Percentiles rank a stretch among this genome's conserved stretches.
These are phyloP conservation scores for Glareola pratincola DNA, from an alignment of 2,113 vertebrate species.

Conservation along the genomic window DNA sequence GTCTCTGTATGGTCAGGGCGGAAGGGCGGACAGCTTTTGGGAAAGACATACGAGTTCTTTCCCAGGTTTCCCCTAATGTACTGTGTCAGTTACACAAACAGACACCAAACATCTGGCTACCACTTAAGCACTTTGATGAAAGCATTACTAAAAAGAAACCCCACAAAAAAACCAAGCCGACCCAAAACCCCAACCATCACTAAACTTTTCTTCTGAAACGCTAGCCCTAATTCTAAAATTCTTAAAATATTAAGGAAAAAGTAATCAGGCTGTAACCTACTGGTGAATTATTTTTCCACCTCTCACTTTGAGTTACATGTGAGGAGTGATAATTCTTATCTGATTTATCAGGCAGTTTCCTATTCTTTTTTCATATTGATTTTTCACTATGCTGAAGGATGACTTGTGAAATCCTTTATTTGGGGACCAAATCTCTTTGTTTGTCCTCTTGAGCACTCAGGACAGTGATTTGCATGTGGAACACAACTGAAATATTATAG, in stretches of 20 bases:
- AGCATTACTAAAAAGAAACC: accelerated
- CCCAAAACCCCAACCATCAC: accelerated
- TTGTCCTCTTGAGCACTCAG: neutral
- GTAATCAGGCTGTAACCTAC: neutral
- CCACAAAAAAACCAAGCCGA: accelerated
- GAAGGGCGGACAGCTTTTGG: neutral
- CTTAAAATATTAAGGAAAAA: neutral
- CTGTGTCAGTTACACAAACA: neutral
- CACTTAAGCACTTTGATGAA: neutral
- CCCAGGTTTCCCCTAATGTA: neutral
- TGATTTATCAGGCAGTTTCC: neutral
- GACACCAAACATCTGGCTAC: neutral
- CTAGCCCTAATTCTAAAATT: neutral
- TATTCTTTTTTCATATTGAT: neutral
- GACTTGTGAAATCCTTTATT: neutral
- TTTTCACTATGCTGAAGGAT: neutral
- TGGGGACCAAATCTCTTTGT: neutral
- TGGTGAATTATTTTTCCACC: neutral
- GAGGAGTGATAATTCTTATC: neutral
- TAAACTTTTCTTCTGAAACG: neutral
- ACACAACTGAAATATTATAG: neutral
- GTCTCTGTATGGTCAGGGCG: neutral
- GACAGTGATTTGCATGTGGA: neutral
- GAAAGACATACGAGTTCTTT: neutral
- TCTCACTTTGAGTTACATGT: neutral